phyloP scores from a whole-genome alignment of 2,797 vertebrate genomes.

The Thamnophis elegans region DNA sequence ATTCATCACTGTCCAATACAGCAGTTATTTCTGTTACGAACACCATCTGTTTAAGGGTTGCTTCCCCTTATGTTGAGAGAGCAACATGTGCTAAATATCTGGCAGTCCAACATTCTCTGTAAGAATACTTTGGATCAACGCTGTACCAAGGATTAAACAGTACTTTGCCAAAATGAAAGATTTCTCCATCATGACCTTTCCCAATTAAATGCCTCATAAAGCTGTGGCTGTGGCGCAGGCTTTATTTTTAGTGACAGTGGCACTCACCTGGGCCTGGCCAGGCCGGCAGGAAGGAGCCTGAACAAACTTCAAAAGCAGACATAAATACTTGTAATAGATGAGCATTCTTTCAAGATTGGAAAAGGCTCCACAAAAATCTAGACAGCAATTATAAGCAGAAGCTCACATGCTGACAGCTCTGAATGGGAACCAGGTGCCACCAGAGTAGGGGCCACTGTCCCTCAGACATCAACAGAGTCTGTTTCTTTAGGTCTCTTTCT shows the following conservation, averaged over 20 bases:
- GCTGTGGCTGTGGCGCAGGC: neutral
- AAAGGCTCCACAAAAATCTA: slow-evolving; percentile 35
- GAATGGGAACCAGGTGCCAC: neutral
- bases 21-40: slow-evolving; percentile 1
- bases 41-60: slow-evolving; percentile 41
- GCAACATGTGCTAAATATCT: slow-evolving; percentile 41
- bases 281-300: slow-evolving; percentile 39
- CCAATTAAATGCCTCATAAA: slow-evolving; percentile 50
- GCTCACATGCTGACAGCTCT: neutral
- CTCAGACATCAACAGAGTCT: neutral
- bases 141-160: slow-evolving; percentile 32
- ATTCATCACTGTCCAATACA: slow-evolving; percentile 32
- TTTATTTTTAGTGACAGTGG: slow-evolving; percentile 64
- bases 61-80: slow-evolving; percentile 17
- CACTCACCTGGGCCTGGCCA: slow-evolving; percentile 45
- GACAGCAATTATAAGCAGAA: neutral
- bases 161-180: slow-evolving; percentile 59
- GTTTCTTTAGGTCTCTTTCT: neutral
- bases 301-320: slow-evolving; percentile 56
- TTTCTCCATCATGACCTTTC: slow-evolving; percentile 61
- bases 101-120: slow-evolving; percentile 44
- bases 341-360: slow-evolving; percentile 14
- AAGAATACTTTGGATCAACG: slow-evolving; percentile 44
- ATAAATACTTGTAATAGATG: slow-evolving; percentile 33
- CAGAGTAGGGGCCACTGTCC: neutral